Base-by-base conservation (phyloP, 2,888 invertebrate genomes). In the Agrotis exclamationis region DNA sequence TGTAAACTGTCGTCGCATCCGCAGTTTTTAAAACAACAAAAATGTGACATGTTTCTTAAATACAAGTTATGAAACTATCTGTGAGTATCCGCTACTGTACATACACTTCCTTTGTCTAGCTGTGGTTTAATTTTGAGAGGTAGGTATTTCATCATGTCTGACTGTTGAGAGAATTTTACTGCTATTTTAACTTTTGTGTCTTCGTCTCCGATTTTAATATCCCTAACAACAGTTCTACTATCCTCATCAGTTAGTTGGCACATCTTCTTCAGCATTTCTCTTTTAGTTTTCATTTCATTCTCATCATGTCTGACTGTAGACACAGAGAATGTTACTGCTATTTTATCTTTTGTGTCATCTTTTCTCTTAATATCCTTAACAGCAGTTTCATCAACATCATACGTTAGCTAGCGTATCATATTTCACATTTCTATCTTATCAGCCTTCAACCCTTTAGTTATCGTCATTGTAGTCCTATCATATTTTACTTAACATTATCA, bases 1-100 rank as follows among this genome's bases (percentile, higher is more conserved):
- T 70, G 81, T 80, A 20, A 59, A 45, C 44, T 70, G 70, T 65
- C 28, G 5, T 13, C 28, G 2, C 62, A 50, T 79, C 57, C 53
- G 48, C 53, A 47, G 39, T 9, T 70, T 59, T 50, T 18, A 14
- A 5, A 53, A 6, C 20, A 33, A n/a, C 20, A 33, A 45, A 39
- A 62, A 44, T 45, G 53, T 57, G 48, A 48, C 22, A 53, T 45
- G 48, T 44, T 48, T 50, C 20, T 66, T 51, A 28, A 33, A 57
- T 57, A 45, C 3, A 50, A 39, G 50, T 64, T 64, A 14, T 60
- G 64, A 33, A 59, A 72, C 4, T 3, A 33, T 39, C 18, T 45
- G 51, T 33, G 20, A 53, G 39, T 45, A 22, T 48, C 33, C 57
- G 59, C 9, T 51, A 51, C 50, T 44, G 24, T 22, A 51, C 39